Percentiles rank a stretch among this genome's conserved stretches.
Evolutionary conservation across 2,888 invertebrate genomes (phyloP).

Genomic region (Sclerodermus sp.): DNA sequence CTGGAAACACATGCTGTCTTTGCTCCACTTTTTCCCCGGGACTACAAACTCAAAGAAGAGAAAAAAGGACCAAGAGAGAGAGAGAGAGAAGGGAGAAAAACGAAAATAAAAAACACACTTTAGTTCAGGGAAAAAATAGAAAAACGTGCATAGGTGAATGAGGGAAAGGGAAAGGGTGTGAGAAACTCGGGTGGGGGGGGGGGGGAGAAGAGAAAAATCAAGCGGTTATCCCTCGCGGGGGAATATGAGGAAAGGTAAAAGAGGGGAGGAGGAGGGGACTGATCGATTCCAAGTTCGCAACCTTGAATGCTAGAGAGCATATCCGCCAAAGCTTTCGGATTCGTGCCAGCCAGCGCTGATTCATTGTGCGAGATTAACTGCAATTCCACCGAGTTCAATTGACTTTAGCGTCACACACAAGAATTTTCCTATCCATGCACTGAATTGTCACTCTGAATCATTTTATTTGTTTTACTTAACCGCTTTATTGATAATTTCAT

Average conservation of each 20-base stretch:
- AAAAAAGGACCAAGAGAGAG: not conserved
- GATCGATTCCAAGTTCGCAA: slow-evolving; percentile 15
- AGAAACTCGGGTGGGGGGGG: too few relatives aligned
- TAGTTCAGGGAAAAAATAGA: too few relatives aligned
- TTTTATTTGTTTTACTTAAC: too few relatives aligned
- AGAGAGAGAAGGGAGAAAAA: not conserved
- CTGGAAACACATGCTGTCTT: too few relatives aligned
- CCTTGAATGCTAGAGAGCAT: slow-evolving; percentile 24
- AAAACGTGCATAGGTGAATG: too few relatives aligned
- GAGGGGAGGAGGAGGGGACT: slow-evolving; percentile 10
- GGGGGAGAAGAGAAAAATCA: not conserved
- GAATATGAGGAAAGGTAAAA: not conserved
- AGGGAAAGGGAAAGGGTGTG: too few relatives aligned
- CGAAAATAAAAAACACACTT: not conserved
- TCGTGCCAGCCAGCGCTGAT: slow-evolving; percentile 25
- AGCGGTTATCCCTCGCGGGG: not conserved
- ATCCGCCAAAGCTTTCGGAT: slow-evolving; percentile 13
- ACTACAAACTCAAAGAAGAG: slow-evolving; percentile 1
- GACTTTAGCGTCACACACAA: too few relatives aligned
- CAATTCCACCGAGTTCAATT: slow-evolving; percentile 5
- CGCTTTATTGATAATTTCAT: too few relatives aligned
- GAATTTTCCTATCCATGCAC: too few relatives aligned
- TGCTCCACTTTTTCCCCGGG: too few relatives aligned
- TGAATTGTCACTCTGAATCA: too few relatives aligned
- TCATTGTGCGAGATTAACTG: slow-evolving; percentile 22